Evolutionary conservation across 2,113 vertebrate genomes (phyloP), one percentile per base, ranked within the genome.

Genomic region (Eretmochelys imbricata): DNA sequence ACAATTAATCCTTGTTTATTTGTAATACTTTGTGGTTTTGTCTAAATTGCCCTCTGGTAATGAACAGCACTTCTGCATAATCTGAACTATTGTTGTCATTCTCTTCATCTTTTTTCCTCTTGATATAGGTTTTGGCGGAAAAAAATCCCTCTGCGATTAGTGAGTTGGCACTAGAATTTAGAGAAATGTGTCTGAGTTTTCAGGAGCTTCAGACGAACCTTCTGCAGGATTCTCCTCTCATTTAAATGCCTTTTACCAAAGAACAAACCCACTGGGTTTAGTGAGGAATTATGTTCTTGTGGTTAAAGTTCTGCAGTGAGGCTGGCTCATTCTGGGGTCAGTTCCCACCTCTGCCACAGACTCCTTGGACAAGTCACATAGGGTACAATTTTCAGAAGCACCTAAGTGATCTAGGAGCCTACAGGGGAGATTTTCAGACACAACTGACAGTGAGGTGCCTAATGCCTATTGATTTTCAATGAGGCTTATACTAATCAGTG

Each of bases 1-100:
- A 97, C 97, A 98, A 98, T 98, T 97, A 98, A 97, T 98, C 97
- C 95, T 94, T 90, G 76, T 96, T 97, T 97, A 93, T 97, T 96
- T 96, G 51, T 90, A 98, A 94, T 95, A 27, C 69, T 27, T 94
- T 91, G 93, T 89, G 93, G 96, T 93, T 97, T 93, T 65, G 93
- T 94, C 89, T 89, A 49, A 88, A 95, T 88, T 94, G 85, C 96
- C 98, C 96, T 93, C 93, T 85, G 94, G 98, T 96, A 27, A 96
- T 48, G 65, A 95, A 79, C 95, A 69, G 79, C 82, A 20, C 88
- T 97, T 93, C 93, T 96, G 88, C 91, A 90, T 82, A 89, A 94
- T 94, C 91, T 94, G 93, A 94, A 94, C 97, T 94, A 82, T 17
- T 1, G 0, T 54, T 96, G 84, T 94, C 96, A 53, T 88, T 91